phyloP scores from a whole-genome alignment of 1,140 invertebrate genomes.

The Xylocopa sonorina region DNA sequence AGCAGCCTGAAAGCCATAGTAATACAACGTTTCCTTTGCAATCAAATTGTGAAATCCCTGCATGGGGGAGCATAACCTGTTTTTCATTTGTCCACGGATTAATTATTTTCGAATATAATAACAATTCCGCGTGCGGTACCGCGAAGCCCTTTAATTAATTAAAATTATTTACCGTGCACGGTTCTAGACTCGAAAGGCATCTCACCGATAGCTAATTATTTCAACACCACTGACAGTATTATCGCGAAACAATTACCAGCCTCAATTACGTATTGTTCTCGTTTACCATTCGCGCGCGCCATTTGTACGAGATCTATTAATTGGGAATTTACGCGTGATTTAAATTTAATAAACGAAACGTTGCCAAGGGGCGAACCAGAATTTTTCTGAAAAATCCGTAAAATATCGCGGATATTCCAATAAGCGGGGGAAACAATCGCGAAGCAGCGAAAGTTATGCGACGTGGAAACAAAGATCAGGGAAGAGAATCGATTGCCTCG shows the following conservation, averaged over 20 bases:
- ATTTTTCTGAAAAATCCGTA: neutral
- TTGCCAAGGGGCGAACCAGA: too few species aligned
- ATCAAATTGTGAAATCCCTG: neutral
- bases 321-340: neutral
- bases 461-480: neutral
- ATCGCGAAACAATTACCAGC: too few species aligned
- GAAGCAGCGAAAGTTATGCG: neutral
- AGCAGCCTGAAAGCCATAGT: neutral
- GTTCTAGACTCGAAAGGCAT: neutral
- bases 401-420: too few species aligned
- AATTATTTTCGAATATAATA: neutral
- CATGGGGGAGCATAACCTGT: neutral
- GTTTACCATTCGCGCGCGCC: neutral
- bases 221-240: neutral
- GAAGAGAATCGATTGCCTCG: neutral
- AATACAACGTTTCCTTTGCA: neutral
- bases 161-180: neutral
- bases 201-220: conserved; percentile 2
- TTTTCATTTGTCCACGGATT: neutral
- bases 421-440: neutral
- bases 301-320: neutral
- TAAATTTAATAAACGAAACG: neutral
- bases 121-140: neutral
- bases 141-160: neutral
- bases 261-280: neutral